Base-by-base conservation (phyloP, 2,797 vertebrate species). In the Orientallactaga sibirica region DNA sequence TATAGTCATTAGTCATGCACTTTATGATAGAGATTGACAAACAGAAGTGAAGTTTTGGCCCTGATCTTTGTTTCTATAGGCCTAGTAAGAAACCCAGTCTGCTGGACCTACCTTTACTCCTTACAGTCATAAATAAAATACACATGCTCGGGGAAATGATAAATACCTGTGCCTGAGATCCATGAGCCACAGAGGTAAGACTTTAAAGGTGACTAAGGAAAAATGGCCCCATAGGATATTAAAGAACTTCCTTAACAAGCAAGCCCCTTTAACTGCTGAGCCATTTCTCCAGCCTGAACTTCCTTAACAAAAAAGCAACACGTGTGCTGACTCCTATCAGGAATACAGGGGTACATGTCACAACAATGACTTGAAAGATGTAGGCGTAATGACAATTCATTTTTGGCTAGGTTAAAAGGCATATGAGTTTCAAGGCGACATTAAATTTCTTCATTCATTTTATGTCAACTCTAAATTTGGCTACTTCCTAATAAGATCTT, bases 331-430 rank as follows among this genome's bases (percentile, higher is more conserved):
- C 52, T 95, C 81, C 58, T 73, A 37, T 41, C 86, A 92, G 93
- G 76, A 75, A 1, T 85, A 24, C 66, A 88, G 83, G 58, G 61
- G 70, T 77, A 68, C 89, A 83, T 64, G 27, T 85, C 27, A 80
- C 24, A 90, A 71, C 29, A 71, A 62, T 78, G 55, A 52, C 68
- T 61, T 76, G 58, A 70, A 68, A 66, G 27, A 79, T n/a, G 20
- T 25, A 62, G 19, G n/a, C 84, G 27, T 79, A 55, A 71, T 86
- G 2, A 90, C 19, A 90, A 92, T 87, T 93, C 52, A 52, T 76
- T 87, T 75, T 86, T 79, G 73, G 29, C 41, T 84, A 90, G 33
- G 79, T 92, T 48, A 90, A 90, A 92, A 89, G 71, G 43, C 52
- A 93, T 37, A 25, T 41, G 29, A 48, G 37, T 85, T 81, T 92